Evolutionary conservation across 1,140 invertebrate genomes (phyloP).

Genomic region (Arctopsyche grandis): DNA sequence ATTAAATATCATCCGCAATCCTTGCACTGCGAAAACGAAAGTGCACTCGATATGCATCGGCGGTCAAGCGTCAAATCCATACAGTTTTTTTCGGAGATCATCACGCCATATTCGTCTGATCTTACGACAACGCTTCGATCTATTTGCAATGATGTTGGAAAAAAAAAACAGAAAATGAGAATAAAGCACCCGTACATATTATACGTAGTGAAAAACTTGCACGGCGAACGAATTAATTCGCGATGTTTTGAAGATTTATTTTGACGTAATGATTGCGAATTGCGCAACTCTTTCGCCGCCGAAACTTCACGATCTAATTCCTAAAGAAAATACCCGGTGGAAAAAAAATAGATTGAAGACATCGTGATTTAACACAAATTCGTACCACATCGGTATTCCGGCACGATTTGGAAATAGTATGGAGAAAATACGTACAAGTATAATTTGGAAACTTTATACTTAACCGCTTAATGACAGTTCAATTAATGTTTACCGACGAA

Average conservation of each 20-base stretch:
- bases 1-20: too few species aligned
- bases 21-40: neutral
- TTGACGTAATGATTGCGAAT: neutral
- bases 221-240: neutral
- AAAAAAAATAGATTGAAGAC: neutral
- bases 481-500: too few species aligned
- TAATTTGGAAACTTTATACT: neutral
- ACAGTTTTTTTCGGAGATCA: neutral
- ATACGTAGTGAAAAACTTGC: neutral
- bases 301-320: conserved; percentile 13
- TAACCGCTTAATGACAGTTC: too few species aligned
- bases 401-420: neutral
- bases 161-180: too few species aligned
- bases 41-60: neutral
- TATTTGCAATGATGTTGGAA: neutral
- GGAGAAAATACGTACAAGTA: neutral
- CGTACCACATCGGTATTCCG: neutral
- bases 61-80: neutral
- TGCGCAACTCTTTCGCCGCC: neutral
- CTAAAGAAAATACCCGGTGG: neutral
- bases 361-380: conserved; percentile 11
- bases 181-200: neutral
- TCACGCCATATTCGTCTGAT: neutral
- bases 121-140: neutral
- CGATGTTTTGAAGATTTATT: neutral